These are phyloP conservation scores for Drosophila kuntzei DNA, from an alignment of 2,888 invertebrate genomes.

Conservation along the genomic window DNA sequence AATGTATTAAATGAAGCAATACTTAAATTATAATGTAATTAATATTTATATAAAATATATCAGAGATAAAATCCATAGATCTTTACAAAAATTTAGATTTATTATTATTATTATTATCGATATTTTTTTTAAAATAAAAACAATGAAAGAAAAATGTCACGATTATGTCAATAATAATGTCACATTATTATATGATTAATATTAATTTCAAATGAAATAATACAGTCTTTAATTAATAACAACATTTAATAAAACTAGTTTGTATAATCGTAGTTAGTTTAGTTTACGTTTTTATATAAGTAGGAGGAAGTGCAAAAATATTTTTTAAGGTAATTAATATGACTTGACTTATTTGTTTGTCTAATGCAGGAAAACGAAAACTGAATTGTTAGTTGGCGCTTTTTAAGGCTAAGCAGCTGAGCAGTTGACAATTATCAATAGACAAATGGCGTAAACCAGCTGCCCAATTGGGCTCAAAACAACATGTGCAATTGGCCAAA, in stretches of 20 bases:
- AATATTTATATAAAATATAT: no score
- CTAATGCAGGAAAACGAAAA: constrained; percentile 22
- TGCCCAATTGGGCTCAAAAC: constrained; percentile 37
- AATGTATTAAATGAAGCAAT: no score
- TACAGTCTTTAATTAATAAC: neutral
- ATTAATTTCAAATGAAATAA: neutral
- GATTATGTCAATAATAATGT: no score
- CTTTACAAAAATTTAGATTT: neutral
- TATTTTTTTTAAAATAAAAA: neutral
- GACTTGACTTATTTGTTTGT: constrained; percentile 6
- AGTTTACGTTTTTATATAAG: neutral
- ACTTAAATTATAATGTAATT: no score
- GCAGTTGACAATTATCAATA: constrained; percentile 34
- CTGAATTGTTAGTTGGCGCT: neutral
- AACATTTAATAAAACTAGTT: neutral
- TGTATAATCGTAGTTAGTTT: neutral
- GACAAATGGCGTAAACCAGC: constrained; percentile 38
- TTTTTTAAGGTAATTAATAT: constrained; percentile 25
- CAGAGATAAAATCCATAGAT: no score
- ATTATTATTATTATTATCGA: neutral
- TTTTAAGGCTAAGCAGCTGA: constrained; percentile 8
- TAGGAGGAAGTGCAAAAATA: constrained; percentile 4
- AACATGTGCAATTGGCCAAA: constrained; percentile 55
- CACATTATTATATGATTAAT: neutral
- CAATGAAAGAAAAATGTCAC: neutral